Evolutionary conservation across 2,113 vertebrate species (phyloP), one percentile per base, ranked within the genome.

Genomic region (Ondatra zibethicus): DNA sequence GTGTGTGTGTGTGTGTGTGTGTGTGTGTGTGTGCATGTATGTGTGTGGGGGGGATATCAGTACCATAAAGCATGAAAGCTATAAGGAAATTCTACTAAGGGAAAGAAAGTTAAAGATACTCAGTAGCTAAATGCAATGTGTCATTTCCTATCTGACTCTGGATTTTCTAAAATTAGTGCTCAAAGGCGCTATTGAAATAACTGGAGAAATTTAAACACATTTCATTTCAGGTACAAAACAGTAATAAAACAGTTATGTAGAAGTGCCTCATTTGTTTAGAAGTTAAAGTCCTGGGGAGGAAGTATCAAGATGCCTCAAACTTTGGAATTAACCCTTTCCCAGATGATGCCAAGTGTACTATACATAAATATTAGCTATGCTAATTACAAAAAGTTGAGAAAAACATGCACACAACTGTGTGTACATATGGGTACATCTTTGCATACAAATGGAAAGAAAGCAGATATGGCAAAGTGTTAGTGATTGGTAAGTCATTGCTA

Each of bases 391-490:
- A 36, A 33, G 39, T 39, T 81, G 21, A 63, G 10, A n/a, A 77
- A 87, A 91, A 29, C 17, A n/a, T 1, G 9, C 36, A 27, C 3
- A 16, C 33, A 63, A 1, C 36, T n/a, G 50, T 31, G 14, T 50
- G 19, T 31, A 2, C 25, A 66, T 45, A 66, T 33, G 11, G 14
- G 16, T 45, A 29, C 50, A 50, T 3, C 17, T 55, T 45, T 52
- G 21, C 21, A 23, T 42, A 36, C 58, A 45, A 9, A 23, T 76
- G 21, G 36, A 89, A 21, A 91, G 21, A 55, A 27, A 89, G 12
- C 52, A 81, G 70, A 73, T 78, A 88, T 1, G 88, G 29, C 9
- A 95, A 94, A 90, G 93, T 89, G 3, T 45, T 94, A 90, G 50
- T 23, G 39, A 61, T 52, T 47, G 58, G 12, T 70, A 75, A 88